phyloP scores from a whole-genome alignment of 2,113 vertebrate species.

The Micromys minutus region DNA sequence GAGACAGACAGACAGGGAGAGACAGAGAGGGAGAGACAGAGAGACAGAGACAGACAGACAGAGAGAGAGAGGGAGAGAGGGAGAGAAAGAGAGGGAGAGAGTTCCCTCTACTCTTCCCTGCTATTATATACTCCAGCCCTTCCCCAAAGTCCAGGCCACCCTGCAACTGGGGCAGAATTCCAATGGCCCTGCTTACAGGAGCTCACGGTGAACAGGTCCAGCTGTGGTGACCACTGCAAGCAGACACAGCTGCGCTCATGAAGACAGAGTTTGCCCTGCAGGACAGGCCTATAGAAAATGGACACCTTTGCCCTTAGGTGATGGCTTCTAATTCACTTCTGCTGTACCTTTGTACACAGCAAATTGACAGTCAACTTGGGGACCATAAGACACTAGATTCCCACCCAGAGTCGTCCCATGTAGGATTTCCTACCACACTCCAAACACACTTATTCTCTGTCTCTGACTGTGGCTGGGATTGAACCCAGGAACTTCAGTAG shows the following conservation, averaged over 20 bases:
- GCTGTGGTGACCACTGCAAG: no score
- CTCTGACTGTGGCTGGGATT: not conserved
- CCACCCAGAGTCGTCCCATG: not conserved
- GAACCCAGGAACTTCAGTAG: not conserved
- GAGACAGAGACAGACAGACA: no score
- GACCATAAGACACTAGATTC: conserved; percentile 5
- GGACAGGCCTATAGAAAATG: no score
- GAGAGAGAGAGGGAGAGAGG: no score
- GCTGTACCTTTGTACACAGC: not conserved
- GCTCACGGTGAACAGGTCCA: not conserved
- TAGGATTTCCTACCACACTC: not conserved
- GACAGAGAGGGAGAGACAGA: no score
- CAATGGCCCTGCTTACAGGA: not conserved
- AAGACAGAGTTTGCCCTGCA: not conserved
- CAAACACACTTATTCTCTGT: not conserved
- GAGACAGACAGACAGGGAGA: no score
- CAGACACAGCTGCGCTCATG: not conserved
- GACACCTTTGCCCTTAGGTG: not conserved
- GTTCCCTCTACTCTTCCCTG: not conserved
- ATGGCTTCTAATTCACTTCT: not conserved
- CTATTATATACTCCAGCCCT: no score
- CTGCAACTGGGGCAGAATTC: not conserved
- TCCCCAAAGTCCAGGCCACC: not conserved
- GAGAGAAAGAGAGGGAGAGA: no score
- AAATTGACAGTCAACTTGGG: conserved; percentile 15